Evolutionary conservation across 2,113 vertebrate species (phyloP), one percentile per base, ranked within the genome.

Genomic region (Anolis carolinensis): DNA sequence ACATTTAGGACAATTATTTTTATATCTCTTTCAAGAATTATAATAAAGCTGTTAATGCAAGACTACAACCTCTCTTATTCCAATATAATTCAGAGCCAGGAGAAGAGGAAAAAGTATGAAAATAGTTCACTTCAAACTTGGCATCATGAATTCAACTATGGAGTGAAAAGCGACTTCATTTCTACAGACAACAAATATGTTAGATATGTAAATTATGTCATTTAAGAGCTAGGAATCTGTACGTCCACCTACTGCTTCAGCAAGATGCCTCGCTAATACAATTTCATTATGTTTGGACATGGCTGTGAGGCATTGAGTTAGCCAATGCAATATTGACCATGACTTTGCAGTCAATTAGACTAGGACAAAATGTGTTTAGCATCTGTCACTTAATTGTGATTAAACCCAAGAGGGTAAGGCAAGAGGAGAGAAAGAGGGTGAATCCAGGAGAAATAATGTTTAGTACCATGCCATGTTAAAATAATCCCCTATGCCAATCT

Each of bases 311-410:
- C 74, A 78, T 34, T 72, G 78, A 81, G 85, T 74, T 86, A 86
- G 85, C 79, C 70, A 86, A 73, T 80, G 79, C 71, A 86, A 75
- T 86, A 86, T 81, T 86, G 85, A 86, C 85, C 85, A 81, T 86
- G 79, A 86, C 71, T 86, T 86, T 81, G 85, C 70, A 86, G 71
- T 86, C 85, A 86, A 86, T 86, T 86, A 86, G 71, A 81, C 79
- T 52, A 81, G 79, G 70, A 86, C 85, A 86, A 86, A 86, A 81
- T 86, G 85, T 74, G 79, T 86, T 86, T 71, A 67, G 78, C 79
- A 81, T 81, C 79, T 81, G 79, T 86, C 85, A 81, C 85, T 86
- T 86, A 86, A 86, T 75, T 81, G 79, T 75, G 85, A 86, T 86
- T 81, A 86, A 86, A 81, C 44, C 71, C 75, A 81, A 81, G 25